Evolutionary conservation across 2,797 vertebrate genomes (phyloP).

Genomic region (Chloroceryle inda): DNA sequence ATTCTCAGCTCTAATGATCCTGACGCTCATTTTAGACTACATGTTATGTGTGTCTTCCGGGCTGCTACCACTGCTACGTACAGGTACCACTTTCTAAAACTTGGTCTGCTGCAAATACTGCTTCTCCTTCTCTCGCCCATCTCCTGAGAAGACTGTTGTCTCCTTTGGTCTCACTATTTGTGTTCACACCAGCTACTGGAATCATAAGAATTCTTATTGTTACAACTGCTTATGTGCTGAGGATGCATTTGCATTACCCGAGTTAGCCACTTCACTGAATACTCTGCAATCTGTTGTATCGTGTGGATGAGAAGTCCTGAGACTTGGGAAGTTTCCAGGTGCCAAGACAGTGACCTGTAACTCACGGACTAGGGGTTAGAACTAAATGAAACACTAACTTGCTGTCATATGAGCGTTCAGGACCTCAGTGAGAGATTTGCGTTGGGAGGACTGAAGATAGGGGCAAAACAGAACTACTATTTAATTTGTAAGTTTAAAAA

Average conservation of each 20-base stretch:
- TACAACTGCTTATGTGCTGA: not conserved
- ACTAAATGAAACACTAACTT: not conserved
- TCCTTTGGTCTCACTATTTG: not conserved
- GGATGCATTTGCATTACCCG: rapidly evolving
- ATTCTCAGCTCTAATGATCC: not conserved
- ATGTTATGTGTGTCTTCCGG: rapidly evolving
- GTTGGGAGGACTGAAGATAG: not conserved
- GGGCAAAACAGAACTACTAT: not conserved
- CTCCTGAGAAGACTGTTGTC: not conserved
- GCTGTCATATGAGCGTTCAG: not conserved
- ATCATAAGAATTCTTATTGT: not conserved
- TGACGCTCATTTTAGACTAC: not conserved
- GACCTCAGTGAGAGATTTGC: not conserved
- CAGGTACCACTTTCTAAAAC: not conserved
- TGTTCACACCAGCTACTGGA: not conserved
- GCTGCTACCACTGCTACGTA: rapidly evolving
- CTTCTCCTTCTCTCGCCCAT: not conserved
- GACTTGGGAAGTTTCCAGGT: not conserved
- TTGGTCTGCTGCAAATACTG: not conserved
- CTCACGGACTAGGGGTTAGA: not conserved
- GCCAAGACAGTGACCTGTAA: no score
- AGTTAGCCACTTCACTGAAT: not conserved
- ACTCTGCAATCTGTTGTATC: not conserved
- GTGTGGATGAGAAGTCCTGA: not conserved
- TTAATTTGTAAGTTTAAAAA: not conserved